These are phyloP conservation scores for Peromyscus maniculatus DNA, from an alignment of 2,113 vertebrate species.

Conservation along the genomic window DNA sequence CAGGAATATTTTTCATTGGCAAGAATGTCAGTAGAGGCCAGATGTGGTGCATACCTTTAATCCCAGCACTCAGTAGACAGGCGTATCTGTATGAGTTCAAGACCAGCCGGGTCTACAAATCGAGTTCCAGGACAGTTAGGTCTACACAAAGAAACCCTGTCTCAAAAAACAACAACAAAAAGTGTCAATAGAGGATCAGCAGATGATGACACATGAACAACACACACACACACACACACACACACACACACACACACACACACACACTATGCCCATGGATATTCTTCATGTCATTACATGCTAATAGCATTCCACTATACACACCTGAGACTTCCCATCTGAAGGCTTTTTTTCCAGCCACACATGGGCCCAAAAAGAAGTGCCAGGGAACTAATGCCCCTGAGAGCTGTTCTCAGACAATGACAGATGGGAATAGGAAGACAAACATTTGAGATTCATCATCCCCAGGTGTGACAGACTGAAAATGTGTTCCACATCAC, in stretches of 20 bases:
- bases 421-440: conserved; percentile 7
- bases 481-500: background rate
- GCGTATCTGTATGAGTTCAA: background rate
- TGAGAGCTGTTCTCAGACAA: background rate
- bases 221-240: background rate
- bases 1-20: background rate
- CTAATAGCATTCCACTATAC: conserved; percentile 32
- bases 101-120: background rate
- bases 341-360: background rate
- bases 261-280: background rate
- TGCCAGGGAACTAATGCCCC: background rate
- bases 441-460: background rate
- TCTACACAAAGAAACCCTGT: no score
- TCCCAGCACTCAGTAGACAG: background rate
- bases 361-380: background rate
- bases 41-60: background rate
- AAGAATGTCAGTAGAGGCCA: background rate
- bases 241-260: background rate
- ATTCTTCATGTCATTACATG: conserved; percentile 38
- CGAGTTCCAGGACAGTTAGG: no score
- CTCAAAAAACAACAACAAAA: no score
- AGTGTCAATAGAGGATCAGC: background rate
- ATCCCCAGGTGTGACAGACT: background rate
- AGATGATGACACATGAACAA: background rate
- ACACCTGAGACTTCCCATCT: conserved; percentile 45